Base-by-base conservation (phyloP, 2,113 vertebrate species). In the Prionailurus viverrinus region DNA sequence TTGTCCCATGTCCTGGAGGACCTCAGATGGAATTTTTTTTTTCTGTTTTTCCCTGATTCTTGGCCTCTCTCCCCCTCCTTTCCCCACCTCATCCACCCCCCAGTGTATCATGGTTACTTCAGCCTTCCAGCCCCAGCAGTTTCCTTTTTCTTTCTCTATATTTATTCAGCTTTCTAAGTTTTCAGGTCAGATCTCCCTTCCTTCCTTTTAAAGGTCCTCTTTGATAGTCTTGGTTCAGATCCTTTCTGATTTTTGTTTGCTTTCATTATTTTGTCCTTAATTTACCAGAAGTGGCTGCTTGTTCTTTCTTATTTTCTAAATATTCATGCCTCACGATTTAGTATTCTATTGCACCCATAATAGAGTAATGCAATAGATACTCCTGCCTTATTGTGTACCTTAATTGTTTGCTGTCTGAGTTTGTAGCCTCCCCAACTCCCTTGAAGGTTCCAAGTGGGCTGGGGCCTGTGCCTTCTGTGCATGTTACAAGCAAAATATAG, bases 191-290 rank as follows among this genome's bases (percentile, higher is more conserved):
- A 29, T 51, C 45, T 80, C 51, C 51, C 66, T 68, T 63, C 51
- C 31, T 89, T 91, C 18, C 23, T 89, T 93, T 96, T 80, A 51
- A 93, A 87, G 88, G 4, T 53, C 15, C 16, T 90, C 25, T 84
- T 45, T 78, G 41, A 89, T 90, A 55, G 63, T 94, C 36, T 53
- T 96, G 66, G 29, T 94, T 96, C 86, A 93, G 27, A n/a, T 91
- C 36, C 41, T 78, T 78, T 16, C 41, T 78, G 27, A 27, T 78
- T 78, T 66, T 41, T n/a, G 7, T 84, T 80, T 69, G 41, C 48
- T 93, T 74, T 31, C 8, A 71, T 63, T 76, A 58, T 88, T 95
- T 83, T 96, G 36, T 89, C 61, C 7, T 36, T 83, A 89, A 73
- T 53, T 95, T 48, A 66, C 7, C 88, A 95, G 51, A 81, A 93